These are phyloP conservation scores for Lagopus leucura DNA, from an alignment of 2,113 vertebrate species.

Conservation along the genomic window DNA sequence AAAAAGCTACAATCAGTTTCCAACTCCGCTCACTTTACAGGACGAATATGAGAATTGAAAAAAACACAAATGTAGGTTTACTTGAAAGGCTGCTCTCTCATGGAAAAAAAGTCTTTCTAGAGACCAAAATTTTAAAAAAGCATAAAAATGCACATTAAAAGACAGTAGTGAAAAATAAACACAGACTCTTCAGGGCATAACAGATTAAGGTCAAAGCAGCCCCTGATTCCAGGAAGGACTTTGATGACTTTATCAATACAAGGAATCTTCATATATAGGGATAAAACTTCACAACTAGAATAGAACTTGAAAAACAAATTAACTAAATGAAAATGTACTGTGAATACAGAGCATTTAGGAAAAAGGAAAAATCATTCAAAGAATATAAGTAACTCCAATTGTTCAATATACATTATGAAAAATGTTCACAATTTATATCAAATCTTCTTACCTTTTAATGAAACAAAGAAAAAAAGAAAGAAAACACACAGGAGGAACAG, in stretches of 20 bases:
- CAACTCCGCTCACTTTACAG: not conserved
- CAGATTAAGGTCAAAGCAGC: not conserved
- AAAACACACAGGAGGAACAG: rapidly evolving
- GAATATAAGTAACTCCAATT: not conserved
- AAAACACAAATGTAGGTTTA: not conserved
- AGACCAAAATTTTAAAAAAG: not conserved
- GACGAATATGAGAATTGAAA: not conserved
- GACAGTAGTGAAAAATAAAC: not conserved
- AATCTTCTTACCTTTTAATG: not conserved
- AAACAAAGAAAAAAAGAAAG: rapidly evolving
- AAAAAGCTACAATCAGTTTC: not conserved
- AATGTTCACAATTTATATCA: not conserved
- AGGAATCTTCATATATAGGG: not conserved
- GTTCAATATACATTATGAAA: not conserved
- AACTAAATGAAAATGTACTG: not conserved
- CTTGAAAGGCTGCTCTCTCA: not conserved
- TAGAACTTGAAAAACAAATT: not conserved
- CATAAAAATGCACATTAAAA: not conserved
- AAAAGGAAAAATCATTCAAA: not conserved
- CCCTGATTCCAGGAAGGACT: not conserved
- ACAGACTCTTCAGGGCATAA: not conserved
- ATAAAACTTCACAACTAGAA: not conserved
- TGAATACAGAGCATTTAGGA: not conserved
- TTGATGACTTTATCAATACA: not conserved
- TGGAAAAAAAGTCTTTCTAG: not conserved